phyloP scores from a whole-genome alignment of 2,797 vertebrate species.

The Trichosurus vulpecula region DNA sequence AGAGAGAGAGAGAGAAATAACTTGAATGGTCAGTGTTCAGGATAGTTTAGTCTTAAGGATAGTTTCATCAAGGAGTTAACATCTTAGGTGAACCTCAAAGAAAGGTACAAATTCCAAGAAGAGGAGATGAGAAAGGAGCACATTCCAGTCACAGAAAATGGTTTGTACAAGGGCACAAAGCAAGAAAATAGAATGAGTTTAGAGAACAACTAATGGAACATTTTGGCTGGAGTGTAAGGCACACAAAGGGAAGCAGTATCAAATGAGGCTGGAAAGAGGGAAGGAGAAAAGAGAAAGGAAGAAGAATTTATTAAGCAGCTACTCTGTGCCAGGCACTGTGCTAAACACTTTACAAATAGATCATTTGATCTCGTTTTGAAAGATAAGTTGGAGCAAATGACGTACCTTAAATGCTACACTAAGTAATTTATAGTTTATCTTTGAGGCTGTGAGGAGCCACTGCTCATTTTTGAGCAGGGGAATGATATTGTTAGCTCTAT shows the following conservation, averaged over 20 bases:
- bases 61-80: not conserved
- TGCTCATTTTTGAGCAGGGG: not conserved
- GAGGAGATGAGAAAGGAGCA: not conserved
- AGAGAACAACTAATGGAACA: not conserved
- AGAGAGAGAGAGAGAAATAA: not conserved
- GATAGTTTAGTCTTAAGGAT: not conserved
- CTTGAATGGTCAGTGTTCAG: not conserved
- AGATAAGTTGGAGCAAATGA: not conserved
- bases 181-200: not conserved
- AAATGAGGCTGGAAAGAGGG: not conserved
- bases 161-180: not conserved
- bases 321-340: not conserved
- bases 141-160: not conserved
- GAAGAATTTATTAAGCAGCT: not conserved
- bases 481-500: not conserved
- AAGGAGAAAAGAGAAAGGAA: not conserved
- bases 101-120: not conserved
- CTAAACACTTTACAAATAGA: not conserved
- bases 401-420: not conserved
- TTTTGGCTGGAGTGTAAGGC: not conserved
- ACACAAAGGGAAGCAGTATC: not conserved
- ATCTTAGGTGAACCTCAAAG: not conserved
- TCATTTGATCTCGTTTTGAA: not conserved
- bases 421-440: not conserved
- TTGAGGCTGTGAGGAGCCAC: not conserved